phyloP scores from a whole-genome alignment of 2,888 invertebrate species.

The Apeira syringaria region DNA sequence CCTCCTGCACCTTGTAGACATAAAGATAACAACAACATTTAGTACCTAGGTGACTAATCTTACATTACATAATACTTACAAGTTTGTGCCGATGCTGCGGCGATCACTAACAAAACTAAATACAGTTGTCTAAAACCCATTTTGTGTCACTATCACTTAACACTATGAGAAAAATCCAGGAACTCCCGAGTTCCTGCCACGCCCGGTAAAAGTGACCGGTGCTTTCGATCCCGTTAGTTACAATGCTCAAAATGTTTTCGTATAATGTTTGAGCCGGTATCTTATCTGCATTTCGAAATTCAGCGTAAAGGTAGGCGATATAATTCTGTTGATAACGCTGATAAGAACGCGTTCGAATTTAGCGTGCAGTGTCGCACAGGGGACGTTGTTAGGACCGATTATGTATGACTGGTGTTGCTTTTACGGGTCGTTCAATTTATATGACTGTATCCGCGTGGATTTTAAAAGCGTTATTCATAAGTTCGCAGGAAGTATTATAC shows the following conservation, averaged over 20 bases:
- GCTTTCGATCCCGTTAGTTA: conserved; percentile 45
- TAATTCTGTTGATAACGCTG: conserved; percentile 42
- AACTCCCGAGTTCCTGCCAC: conserved; percentile 28
- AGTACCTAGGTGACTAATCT: neutral
- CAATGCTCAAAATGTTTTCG: conserved; percentile 48
- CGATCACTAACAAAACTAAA: conserved; percentile 42
- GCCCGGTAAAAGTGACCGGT: conserved; percentile 33
- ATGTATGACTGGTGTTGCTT: conserved; percentile 7
- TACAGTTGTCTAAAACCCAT: conserved; percentile 50
- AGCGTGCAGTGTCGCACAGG: conserved; percentile 41
- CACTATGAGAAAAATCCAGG: conserved; percentile 27
- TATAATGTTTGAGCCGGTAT: conserved; percentile 43
- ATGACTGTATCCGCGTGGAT: neutral
- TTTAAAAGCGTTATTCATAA: too few relatives aligned
- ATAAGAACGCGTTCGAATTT: conserved; percentile 38
- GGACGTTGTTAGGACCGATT: conserved; percentile 24
- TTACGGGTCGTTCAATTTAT: neutral
- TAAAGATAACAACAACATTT: neutral
- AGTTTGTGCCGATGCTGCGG: conserved; percentile 45
- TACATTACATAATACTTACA: conserved; percentile 47
- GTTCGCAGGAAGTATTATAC: too few relatives aligned
- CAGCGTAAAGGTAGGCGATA: conserved; percentile 68
- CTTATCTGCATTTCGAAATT: conserved; percentile 75
- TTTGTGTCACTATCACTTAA: conserved; percentile 33
- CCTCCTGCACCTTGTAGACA: neutral